Base-by-base conservation (phyloP, 2,797 vertebrate species). In the Poecilia picta region DNA sequence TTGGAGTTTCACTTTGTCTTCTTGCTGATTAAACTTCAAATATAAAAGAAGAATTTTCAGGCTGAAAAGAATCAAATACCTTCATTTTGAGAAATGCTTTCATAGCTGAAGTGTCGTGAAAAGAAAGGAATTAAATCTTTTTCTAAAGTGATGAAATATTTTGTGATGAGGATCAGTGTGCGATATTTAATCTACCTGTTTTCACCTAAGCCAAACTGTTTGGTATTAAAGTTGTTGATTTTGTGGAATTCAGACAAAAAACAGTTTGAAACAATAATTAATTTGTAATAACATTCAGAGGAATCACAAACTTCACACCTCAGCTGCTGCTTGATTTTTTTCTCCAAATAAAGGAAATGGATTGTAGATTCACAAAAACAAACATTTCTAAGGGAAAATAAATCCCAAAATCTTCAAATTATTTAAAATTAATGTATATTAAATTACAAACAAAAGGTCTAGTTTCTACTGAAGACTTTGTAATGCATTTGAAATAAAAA, bases 1-100 rank as follows among this genome's bases (percentile, higher is more conserved):
- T 11, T 72, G 70, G 70, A 72, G 15, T 46, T 31, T 72, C 70
- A 72, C 4, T 46, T 77, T 59, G 18, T 74, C 62, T 74, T 57
- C 1, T 43, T 72, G n/a, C 53, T n/a, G 68, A 62, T 75, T 10
- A 49, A 77, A 79, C 23, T 74, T 62, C 55, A 75, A 77, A 72
- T 25, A 20, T 73, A 18, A n/a, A 79, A 28, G 41, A 75, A 28
- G 71, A 39, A 49, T 11, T 31, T 31, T 25, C 10, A 7, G 16
- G 68, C 59, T 16, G 2, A 76, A 46, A 72, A 49, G 43, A 47
- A 77, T 66, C 68, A 73, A 74, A 66, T 4, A 28, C 11, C 57
- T 25, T 18, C 0, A 1, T 12, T 36, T 5, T 68, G 64, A 68
- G 64, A 5, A 68, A 68, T 12, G 20, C 36, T 64, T 64, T 64